Conservation (phyloP, 2,888 invertebrate species). For the Cyrtodaria siliqua region DNA sequence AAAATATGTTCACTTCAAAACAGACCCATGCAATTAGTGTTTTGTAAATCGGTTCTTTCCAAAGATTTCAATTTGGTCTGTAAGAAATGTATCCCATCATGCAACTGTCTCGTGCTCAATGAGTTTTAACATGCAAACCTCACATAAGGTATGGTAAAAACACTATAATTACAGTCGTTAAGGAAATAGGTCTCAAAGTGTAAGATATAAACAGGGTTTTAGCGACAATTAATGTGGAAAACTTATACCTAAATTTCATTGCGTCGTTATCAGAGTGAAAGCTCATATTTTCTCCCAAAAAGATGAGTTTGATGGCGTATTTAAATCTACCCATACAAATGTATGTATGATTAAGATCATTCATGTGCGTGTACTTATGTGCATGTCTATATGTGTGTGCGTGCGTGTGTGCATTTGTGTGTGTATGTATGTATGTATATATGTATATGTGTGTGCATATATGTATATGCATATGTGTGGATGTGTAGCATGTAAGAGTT, state of each 20-base stretch:
- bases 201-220: slow-evolving; percentile 30
- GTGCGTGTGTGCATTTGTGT: no score
- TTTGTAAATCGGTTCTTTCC: slow-evolving; percentile 60
- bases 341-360: no score
- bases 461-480: no score
- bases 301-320: no score
- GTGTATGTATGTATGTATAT: no score
- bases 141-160: slow-evolving; percentile 36
- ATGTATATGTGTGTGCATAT: no score
- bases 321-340: no score
- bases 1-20: slow-evolving; percentile 40
- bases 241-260: no score
- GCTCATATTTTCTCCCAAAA: background rate
- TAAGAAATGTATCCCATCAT: slow-evolving; percentile 32
- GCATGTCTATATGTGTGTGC: no score
- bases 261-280: background rate
- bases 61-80: slow-evolving; percentile 31
- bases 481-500: no score
- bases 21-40: slow-evolving; percentile 41
- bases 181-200: slow-evolving; percentile 43
- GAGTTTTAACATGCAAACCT: slow-evolving; percentile 39
- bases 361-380: no score
- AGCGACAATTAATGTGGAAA: slow-evolving; percentile 23
- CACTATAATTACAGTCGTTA: slow-evolving; percentile 46
- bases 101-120: slow-evolving; percentile 38